A percentile compares a stretch with the other conserved stretches of the same genome.
phyloP scores from a whole-genome alignment of 2,113 vertebrate genomes.

The Benitochromis conjunctus region DNA sequence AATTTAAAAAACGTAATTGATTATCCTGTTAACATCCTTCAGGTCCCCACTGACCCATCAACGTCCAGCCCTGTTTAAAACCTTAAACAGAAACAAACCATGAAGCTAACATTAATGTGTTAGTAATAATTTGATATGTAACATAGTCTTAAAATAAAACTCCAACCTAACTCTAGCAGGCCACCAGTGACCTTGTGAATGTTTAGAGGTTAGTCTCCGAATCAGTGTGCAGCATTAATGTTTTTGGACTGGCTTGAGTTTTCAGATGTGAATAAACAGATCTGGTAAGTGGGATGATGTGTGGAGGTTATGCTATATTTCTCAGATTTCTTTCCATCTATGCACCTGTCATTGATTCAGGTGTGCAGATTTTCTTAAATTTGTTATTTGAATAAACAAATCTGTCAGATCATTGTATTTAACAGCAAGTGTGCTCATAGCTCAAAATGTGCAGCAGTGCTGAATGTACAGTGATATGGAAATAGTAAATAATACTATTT shows the following conservation, averaged over 20 bases:
- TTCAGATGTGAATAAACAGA: background rate
- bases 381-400: background rate
- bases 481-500: background rate
- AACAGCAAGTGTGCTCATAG: background rate
- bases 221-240: background rate
- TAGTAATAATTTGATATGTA: no score
- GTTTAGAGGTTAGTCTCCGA: background rate
- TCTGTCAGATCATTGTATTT: background rate
- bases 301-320: background rate
- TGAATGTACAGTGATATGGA: background rate
- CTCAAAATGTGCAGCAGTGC: background rate
- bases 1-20: background rate
- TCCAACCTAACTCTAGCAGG: no score
- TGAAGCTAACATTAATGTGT: background rate
- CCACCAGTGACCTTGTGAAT: no score
- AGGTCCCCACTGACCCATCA: background rate
- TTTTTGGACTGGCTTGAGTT: background rate
- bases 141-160: no score
- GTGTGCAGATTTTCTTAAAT: background rate
- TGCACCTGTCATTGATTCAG: background rate
- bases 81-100: background rate
- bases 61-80: background rate
- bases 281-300: background rate
- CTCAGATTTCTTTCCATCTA: background rate
- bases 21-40: background rate